Percentiles rank a stretch among this genome's conserved stretches.
These are phyloP conservation scores for Tarsius wallacei DNA, from an alignment of 2,797 vertebrate species.

Conservation along the genomic window DNA sequence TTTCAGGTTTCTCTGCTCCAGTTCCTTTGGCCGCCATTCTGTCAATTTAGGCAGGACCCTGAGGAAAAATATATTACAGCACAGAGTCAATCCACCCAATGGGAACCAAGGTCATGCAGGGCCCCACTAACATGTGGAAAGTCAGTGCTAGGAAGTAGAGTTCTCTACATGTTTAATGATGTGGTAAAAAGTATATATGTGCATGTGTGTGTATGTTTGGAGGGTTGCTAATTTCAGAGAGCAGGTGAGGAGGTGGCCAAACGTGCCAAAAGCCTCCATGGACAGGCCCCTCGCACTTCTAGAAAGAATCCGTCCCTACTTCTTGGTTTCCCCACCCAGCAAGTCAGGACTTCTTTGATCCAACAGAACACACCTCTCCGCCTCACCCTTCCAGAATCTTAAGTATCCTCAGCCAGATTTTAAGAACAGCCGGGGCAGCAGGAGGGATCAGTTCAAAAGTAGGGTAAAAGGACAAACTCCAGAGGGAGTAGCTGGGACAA, in stretches of 20 bases:
- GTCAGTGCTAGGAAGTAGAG: accelerated
- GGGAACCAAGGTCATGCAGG: not conserved
- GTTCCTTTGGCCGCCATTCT: slow-evolving; percentile 84
- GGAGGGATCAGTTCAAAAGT: not conserved
- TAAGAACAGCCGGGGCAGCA: not conserved
- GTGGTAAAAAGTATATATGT: no score
- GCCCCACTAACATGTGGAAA: no score
- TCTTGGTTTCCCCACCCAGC: not conserved
- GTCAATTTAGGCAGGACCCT: slow-evolving; percentile 49
- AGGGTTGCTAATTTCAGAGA: not conserved
- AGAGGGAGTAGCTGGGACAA: not conserved
- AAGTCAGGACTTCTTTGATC: not conserved
- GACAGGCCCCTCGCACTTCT: not conserved
- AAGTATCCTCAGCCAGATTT: not conserved
- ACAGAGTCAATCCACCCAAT: not conserved
- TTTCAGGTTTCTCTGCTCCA: slow-evolving; percentile 77
- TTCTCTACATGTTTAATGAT: not conserved
- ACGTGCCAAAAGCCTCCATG: not conserved
- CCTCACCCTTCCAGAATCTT: not conserved
- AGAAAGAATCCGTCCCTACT: not conserved
- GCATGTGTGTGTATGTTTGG: not conserved
- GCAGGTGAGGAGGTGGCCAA: not conserved
- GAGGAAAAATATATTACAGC: not conserved
- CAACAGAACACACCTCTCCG: not conserved
- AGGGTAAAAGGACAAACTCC: not conserved